phyloP scores from a whole-genome alignment of 2,888 invertebrate genomes.

The Allygus modestus region DNA sequence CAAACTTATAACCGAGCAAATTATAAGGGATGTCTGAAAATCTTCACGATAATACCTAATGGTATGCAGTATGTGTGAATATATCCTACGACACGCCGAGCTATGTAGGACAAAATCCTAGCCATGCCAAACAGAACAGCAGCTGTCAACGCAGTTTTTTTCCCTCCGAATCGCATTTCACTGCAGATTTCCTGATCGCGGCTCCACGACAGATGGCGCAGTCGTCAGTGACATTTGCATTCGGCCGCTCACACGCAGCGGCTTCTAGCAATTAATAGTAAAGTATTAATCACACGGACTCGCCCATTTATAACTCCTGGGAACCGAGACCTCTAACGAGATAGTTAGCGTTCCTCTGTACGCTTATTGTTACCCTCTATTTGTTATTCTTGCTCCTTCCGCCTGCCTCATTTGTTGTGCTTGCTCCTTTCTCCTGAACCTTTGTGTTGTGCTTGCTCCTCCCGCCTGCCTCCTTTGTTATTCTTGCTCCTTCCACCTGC shows the following conservation, averaged over 20 bases:
- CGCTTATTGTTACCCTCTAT: slow-evolving; percentile 2
- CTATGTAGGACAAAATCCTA: too few species aligned
- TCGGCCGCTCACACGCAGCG: slow-evolving; percentile 8
- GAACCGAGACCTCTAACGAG: slow-evolving; percentile 16
- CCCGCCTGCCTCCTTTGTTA: too few species aligned
- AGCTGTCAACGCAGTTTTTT: too few species aligned
- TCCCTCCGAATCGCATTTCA: too few species aligned
- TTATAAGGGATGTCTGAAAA: too few species aligned
- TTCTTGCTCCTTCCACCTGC: not conserved
- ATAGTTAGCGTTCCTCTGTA: slow-evolving; percentile 1
- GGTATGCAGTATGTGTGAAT: too few species aligned
- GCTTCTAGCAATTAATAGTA: slow-evolving; percentile 31
- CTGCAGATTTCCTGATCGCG: not conserved
- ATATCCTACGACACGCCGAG: too few species aligned
- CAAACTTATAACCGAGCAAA: too few species aligned
- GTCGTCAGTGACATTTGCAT: slow-evolving; percentile 25
- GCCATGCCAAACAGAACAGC: too few species aligned
- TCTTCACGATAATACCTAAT: too few species aligned
- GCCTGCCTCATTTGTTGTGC: not conserved
- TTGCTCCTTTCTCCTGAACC: too few species aligned
- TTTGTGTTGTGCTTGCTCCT: too few species aligned
- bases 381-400: not conserved
- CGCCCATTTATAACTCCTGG: not conserved
- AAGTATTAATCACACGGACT: slow-evolving; percentile 28
- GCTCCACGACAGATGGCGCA: not conserved